Conservation (phyloP, 2,888 invertebrate species). For the Kryphioiulus occultus region DNA sequence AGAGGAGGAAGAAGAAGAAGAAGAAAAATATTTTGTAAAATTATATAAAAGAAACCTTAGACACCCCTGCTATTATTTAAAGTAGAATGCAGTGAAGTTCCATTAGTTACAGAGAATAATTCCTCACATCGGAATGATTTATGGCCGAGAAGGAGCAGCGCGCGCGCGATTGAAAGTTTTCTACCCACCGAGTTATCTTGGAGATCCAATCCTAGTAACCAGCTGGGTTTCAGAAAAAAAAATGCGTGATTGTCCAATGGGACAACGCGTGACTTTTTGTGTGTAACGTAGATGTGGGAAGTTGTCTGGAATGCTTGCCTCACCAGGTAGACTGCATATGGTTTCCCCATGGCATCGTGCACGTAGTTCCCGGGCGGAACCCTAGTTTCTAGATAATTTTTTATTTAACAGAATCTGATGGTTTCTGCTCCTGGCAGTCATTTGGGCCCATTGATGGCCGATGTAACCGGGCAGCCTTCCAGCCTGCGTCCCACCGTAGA, state of each 20-base stretch:
- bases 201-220: neutral
- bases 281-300: slow-evolving; percentile 40
- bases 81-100: slow-evolving; percentile 25
- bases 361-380: neutral
- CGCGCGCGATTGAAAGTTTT: neutral
- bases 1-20: neutral
- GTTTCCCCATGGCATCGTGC: neutral
- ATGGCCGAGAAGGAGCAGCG: neutral
- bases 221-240: slow-evolving; percentile 20
- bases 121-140: slow-evolving; percentile 28
- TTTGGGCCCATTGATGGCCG: neutral
- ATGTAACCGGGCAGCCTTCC: neutral
- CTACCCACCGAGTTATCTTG: slow-evolving; percentile 26
- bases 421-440: neutral
- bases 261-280: neutral
- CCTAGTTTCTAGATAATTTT: neutral
- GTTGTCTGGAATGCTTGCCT: slow-evolving; percentile 39
- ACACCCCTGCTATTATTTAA: slow-evolving; percentile 26
- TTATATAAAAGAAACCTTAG: slow-evolving; percentile 45
- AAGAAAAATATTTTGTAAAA: slow-evolving; percentile 53
- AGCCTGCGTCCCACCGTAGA: slow-evolving; percentile 3
- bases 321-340: neutral
- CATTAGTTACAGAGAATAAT: slow-evolving; percentile 31
- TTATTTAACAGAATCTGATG: neutral
- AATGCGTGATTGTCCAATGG: slow-evolving; percentile 3